Conservation (phyloP, 1,140 invertebrate species). For the Trachymyrmex cornetzi region DNA sequence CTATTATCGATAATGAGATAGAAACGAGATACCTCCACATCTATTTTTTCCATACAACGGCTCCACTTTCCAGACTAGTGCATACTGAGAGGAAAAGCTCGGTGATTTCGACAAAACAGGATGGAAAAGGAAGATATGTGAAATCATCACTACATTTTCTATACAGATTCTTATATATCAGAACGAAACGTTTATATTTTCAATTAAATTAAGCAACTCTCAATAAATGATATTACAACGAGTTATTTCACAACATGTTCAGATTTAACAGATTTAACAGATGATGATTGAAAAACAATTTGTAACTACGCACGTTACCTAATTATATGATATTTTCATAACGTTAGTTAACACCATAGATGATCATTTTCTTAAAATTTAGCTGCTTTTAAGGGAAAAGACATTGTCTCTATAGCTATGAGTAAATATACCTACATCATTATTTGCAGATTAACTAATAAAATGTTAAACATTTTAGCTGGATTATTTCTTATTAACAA, state of each 20-base stretch:
- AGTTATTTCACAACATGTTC: neutral
- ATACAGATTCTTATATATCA: neutral
- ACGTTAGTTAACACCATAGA: neutral
- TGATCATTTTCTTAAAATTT: neutral
- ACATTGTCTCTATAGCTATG: neutral
- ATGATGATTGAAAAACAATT: neutral
- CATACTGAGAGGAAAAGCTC: slow-evolving; percentile 45
- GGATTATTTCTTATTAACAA: slow-evolving; percentile 47
- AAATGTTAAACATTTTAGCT: neutral
- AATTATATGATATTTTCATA: neutral
- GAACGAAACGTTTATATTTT: neutral
- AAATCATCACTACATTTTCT: neutral
- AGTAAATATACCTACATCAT: neutral
- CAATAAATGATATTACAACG: neutral
- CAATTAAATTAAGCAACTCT: neutral
- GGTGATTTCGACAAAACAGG: slow-evolving; percentile 10
- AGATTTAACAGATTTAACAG: neutral
- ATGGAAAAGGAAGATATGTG: slow-evolving; percentile 5
- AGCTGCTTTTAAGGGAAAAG: neutral
- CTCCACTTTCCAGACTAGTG: neutral
- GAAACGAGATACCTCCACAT: slow-evolving; percentile 51
- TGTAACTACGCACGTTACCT: neutral
- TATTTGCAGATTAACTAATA: neutral
- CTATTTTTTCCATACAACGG: neutral
- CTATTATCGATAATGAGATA: slow-evolving; percentile 68